Conservation (phyloP, 92 coral and sea anemone species). For the Actinernus sp. region DNA sequence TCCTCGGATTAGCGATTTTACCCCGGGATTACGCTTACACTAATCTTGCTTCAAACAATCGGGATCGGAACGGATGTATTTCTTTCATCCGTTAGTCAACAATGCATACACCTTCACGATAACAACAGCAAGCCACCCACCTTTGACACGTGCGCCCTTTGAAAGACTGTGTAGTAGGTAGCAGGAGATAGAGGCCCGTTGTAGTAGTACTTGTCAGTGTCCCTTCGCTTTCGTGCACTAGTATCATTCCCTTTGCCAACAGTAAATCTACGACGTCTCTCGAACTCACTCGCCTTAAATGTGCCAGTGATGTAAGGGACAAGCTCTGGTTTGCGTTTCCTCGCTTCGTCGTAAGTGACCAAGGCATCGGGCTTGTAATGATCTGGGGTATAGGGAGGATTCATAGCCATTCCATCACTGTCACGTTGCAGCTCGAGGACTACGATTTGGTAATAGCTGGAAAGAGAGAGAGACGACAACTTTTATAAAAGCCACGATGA, state of each 20-base stretch:
- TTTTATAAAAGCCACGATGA: too few relatives aligned
- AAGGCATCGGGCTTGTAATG: constrained; percentile 36
- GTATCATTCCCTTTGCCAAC: constrained; percentile 59
- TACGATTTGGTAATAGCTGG: constrained; percentile 67
- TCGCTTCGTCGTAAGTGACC: constrained; percentile 67
- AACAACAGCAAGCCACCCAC: constrained; percentile 43
- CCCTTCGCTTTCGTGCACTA: constrained; percentile 33
- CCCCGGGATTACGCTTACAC: too few relatives aligned
- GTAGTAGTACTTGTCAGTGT: constrained; percentile 35
- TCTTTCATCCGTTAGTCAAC: too few relatives aligned
- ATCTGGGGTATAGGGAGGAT: constrained; percentile 41
- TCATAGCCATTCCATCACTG: constrained; percentile 28
- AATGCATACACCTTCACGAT: too few relatives aligned
- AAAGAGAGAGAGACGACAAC: too few relatives aligned
- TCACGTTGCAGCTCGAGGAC: constrained; percentile 59
- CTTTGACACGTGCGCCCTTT: constrained; percentile 77
- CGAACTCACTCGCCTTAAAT: constrained; percentile 55
- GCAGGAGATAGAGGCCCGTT: constrained; percentile 76
- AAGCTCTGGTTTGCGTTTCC: constrained; percentile 16
- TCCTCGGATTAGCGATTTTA: too few relatives aligned
- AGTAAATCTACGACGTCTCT: constrained; percentile 35
- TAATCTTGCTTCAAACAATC: too few relatives aligned
- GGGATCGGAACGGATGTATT: too few relatives aligned
- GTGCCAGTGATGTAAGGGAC: constrained; percentile 82
- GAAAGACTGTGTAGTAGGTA: constrained; percentile 77